phyloP scores from a whole-genome alignment of 2,113 vertebrate genomes.

The Strigops habroptila region DNA sequence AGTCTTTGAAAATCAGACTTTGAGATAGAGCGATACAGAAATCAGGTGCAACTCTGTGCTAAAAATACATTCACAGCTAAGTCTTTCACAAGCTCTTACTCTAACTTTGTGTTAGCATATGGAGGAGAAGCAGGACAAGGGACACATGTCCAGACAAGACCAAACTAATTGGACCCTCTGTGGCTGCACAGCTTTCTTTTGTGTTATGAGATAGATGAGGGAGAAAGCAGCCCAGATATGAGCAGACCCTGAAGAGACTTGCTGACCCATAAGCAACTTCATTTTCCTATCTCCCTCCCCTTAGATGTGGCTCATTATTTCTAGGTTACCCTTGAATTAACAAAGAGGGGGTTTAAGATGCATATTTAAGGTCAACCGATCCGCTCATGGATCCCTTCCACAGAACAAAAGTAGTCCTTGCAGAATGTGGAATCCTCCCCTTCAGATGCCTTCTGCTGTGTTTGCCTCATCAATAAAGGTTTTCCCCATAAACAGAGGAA shows the following conservation, averaged over 20 bases:
- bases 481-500: not conserved
- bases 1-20: not conserved
- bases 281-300: not conserved
- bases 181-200: not conserved
- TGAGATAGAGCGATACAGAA: not conserved
- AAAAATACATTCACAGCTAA: not conserved
- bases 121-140: not conserved
- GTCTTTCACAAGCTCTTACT: not conserved
- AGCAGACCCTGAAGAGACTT: not conserved
- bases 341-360: not conserved
- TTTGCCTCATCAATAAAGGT: not conserved
- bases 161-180: not conserved
- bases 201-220: not conserved
- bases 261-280: not conserved
- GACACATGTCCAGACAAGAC: not conserved
- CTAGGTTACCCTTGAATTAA: not conserved
- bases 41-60: not conserved
- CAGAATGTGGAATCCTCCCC: not conserved
- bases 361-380: not conserved
- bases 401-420: not conserved
- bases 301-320: not conserved
- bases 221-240: not conserved
- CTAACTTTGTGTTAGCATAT: not conserved
- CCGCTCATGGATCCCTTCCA: not conserved
- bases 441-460: not conserved